These are phyloP conservation scores for Cepaea nemoralis DNA, from an alignment of 1,140 invertebrate species.

Conservation along the genomic window DNA sequence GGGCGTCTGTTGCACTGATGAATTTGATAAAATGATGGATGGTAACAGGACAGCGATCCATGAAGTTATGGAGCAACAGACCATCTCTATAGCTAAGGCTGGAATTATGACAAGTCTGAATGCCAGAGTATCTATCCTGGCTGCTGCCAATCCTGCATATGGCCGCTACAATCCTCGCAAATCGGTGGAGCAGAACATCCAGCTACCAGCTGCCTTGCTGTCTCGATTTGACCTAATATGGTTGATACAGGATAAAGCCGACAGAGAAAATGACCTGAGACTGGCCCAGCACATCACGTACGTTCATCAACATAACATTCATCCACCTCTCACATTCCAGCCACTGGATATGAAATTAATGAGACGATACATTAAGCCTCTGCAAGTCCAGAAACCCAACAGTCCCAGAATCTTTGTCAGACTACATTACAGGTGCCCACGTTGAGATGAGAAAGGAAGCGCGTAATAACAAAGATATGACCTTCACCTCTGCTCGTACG, in stretches of 20 bases:
- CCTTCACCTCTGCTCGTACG: constrained; percentile 76
- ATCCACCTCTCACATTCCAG: constrained; percentile 83
- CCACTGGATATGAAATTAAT: constrained; percentile 94
- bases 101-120: constrained; percentile 95
- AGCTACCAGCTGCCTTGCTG: constrained; percentile 95
- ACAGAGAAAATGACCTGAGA: constrained; percentile 91
- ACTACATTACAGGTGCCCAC: constrained; percentile 91
- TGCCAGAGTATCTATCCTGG: constrained; percentile 95
- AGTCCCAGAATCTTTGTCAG: constrained; percentile 88
- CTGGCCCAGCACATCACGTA: constrained; percentile 98
- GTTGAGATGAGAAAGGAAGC: constrained; percentile 94
- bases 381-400: constrained; percentile 90
- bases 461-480: constrained; percentile 87
- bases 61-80: constrained; percentile 99
- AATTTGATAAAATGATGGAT: constrained; percentile 99
- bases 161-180: constrained; percentile 95
- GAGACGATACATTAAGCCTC: constrained; percentile 88
- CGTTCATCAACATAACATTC: constrained; percentile 92
- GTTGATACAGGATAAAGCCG: constrained; percentile 95
- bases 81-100: constrained; percentile 96
- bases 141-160: constrained; percentile 98
- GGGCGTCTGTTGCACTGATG: constrained; percentile 98
- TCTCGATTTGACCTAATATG: constrained; percentile 98
- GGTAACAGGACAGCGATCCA: constrained; percentile 96
- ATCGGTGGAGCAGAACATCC: constrained; percentile 96